These are phyloP conservation scores for Mechanitis messenoides DNA, from an alignment of 2,888 invertebrate species.

Conservation along the genomic window DNA sequence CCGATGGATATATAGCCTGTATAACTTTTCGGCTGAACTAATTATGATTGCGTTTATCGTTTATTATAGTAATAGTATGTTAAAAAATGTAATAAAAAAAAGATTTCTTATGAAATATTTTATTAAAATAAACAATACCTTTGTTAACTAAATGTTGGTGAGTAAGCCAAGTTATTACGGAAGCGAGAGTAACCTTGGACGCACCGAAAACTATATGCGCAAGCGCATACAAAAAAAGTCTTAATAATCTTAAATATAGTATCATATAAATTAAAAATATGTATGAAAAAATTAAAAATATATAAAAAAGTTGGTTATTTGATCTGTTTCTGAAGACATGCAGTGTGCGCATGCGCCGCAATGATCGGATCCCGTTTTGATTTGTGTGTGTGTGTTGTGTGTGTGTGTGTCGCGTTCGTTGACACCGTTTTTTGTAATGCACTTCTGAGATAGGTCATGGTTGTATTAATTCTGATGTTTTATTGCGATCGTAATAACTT, in stretches of 20 bases:
- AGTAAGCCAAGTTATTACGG: conserved; percentile 20
- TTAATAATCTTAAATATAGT: not conserved
- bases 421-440: conserved; percentile 35
- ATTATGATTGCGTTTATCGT: conserved; percentile 3
- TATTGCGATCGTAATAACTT: conserved; percentile 1
- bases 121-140: not conserved
- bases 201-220: conserved; percentile 29
- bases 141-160: conserved; percentile 7
- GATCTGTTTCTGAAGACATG: conserved; percentile 25
- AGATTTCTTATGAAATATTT: too few species aligned
- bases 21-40: conserved; percentile 15
- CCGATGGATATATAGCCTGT: conserved; percentile 12
- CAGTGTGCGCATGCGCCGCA: conserved; percentile 28
- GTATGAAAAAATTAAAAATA: not conserved
- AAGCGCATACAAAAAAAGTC: not conserved
- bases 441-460: conserved; percentile 33
- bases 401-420: conserved; percentile 30
- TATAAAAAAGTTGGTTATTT: conserved; percentile 14
- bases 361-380: conserved; percentile 32
- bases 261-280: too few species aligned
- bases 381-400: conserved; percentile 19
- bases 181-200: conserved; percentile 28
- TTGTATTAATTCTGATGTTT: conserved; percentile 27
- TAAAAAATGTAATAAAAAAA: not conserved
- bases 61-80: not conserved